Evolutionary conservation across 2,888 invertebrate species (phyloP), one percentile per base, ranked within the genome.

Genomic region (Epirrhoe alternata): DNA sequence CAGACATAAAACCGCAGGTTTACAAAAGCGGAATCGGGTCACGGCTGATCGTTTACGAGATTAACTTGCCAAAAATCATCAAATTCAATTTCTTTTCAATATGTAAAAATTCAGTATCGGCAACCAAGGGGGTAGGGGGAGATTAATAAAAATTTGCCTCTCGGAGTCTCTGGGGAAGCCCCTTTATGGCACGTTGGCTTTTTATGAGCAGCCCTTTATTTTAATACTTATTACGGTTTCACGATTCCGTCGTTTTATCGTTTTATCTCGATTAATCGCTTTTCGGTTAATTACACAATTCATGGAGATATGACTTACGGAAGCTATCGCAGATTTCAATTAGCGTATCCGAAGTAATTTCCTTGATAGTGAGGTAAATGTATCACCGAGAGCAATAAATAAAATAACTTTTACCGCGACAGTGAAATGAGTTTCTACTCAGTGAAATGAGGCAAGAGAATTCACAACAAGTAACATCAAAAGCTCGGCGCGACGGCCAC

Each of bases 91-190:
- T 83, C 78, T 79, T 84, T 84, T 83, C 80, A 80, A 84, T 85
- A 85, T 82, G 86, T 86, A 85, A 86, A 86, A 86, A 84, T 82
- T 82, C 78, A 82, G 83, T 78, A 79, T 78, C 64, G 80, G 78
- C 80, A 81, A 85, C 83, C 81, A 75, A 79, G 82, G 82, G 77
- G 84, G 85, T 82, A 80, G 78, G 84, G 82, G 80, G 83, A 87
- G 88, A 88, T 91, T 90, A 89, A 90, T 89, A 91, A 89, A 89
- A 89, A 87, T 87, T 88, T 87, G 80, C 82, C 83, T 83, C 82
- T 83, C 81, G 77, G 84, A 86, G 80, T 85, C 87, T 77, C 83
- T 73, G 77, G 86, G 86, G 87, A 87, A 83, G 82, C 85, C 84
- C 85, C 86, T 90, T 90, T 89, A 89, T 85, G 85, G 87, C 87